Base-by-base conservation (phyloP, 2,113 vertebrate genomes). In the Puntigrus tetrazona region DNA sequence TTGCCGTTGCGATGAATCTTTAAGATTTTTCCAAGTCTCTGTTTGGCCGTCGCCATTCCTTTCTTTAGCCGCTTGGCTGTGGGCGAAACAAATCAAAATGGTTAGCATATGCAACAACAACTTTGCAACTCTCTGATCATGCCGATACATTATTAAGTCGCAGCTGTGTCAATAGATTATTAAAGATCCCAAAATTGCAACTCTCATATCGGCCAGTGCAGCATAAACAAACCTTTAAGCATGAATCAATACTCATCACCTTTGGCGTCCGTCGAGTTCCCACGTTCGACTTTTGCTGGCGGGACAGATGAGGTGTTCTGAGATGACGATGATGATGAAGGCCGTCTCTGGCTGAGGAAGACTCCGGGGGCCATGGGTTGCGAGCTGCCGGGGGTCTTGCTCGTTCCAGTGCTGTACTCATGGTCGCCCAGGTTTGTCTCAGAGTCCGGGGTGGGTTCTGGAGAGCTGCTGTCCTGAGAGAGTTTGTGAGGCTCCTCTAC, bases 41-140 rank as follows among this genome's bases (percentile, higher is more conserved):
- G 98, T 95, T 99, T 99, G 92, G 98, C 97, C 18, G 98, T 99
- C 47, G 98, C 98, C 98, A 99, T 98, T 91, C 98, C 98, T 95
- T 99, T 99, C 96, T 97, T 98, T 94, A 97, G 96, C 92, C 97
- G 95, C 94, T 99, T 99, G 67, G 97, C 98, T 98, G 93, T 20
- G 90, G 90, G 78, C 87, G 73, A 67, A 82, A 61, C 34, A 29
- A 7, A 79, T 8, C 34, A 1, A 36, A 50, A 73, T 55, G 31
- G 83, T 82, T 72, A 85, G 55, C 69, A 78, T 57, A 4, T 25
- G 59, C 31, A 63, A 77, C 27, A 50, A 78, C 36, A 61, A 18
- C 47, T 36, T 45, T 10, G 38, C 36, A 27, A 6, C 13, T 31
- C 6, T n/a, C 2, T 8, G 45, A 91, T 88, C 85, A 94, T 92